Percentiles rank a stretch among this genome's conserved stretches.
phyloP scores from a whole-genome alignment of 2,113 vertebrate species.

The Saiga tatarica region DNA sequence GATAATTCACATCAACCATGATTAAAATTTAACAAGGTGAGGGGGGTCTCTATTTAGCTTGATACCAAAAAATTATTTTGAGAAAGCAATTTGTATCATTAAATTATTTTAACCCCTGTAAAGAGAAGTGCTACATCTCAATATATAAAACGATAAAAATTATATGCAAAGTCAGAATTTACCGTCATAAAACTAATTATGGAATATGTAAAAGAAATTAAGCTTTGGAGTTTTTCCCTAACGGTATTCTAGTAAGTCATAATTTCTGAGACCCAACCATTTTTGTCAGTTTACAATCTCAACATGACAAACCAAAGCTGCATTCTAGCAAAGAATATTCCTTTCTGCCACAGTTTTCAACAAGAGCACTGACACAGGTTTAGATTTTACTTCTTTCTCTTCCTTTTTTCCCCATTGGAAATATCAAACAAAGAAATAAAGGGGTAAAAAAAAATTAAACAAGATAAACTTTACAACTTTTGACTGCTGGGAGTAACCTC shows the following conservation, averaged over 20 bases:
- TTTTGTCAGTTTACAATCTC: not conserved
- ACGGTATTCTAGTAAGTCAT: not conserved
- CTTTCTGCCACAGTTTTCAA: not conserved
- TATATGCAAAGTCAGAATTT: not conserved
- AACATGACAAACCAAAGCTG: not conserved
- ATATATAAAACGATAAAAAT: not conserved
- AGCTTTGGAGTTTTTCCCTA: not conserved
- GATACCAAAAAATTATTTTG: slow-evolving; percentile 23
- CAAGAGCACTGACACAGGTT: slow-evolving; percentile 15
- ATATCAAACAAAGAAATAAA: slow-evolving; percentile 31
- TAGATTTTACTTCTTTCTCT: not conserved
- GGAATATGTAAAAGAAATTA: not conserved
- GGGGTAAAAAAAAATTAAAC: slow-evolving; percentile 2
- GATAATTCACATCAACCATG: not conserved
- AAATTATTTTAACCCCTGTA: not conserved
- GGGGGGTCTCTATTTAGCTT: not conserved
- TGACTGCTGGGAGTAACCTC: not conserved
- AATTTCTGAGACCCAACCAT: not conserved
- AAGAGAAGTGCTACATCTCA: not conserved
- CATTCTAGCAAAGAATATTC: not conserved
- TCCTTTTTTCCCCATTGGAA: slow-evolving; percentile 13
- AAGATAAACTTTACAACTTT: slow-evolving; percentile 27
- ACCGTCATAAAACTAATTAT: slow-evolving; percentile 28
- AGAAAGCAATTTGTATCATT: not conserved
- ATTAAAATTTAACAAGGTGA: not conserved